These are phyloP conservation scores for Chinchilla lanigera DNA, from an alignment of 2,113 vertebrate genomes.

Conservation along the genomic window DNA sequence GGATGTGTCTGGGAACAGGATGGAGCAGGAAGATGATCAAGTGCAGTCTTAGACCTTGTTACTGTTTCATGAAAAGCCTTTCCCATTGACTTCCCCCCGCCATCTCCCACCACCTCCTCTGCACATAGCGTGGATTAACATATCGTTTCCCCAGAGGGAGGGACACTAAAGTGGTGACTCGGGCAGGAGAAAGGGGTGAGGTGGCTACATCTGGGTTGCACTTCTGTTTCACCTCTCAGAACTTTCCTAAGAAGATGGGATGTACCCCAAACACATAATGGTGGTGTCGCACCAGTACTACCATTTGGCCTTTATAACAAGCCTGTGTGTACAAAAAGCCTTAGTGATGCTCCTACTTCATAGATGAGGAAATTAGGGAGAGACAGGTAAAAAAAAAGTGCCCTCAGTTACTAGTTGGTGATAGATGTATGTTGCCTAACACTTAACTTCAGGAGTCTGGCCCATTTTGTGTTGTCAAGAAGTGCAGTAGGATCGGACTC, in stretches of 20 bases:
- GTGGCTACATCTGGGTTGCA: neutral
- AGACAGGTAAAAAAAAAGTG: neutral
- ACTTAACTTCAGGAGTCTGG: too few species aligned
- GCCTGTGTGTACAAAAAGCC: neutral
- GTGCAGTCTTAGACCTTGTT: too few species aligned
- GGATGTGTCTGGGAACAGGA: neutral
- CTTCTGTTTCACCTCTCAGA: neutral
- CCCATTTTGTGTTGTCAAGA: too few species aligned
- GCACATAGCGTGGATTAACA: neutral
- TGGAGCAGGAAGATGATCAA: too few species aligned
- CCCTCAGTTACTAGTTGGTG: neutral
- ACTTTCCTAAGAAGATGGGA: neutral
- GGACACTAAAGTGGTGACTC: neutral
- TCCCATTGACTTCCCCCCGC: neutral
- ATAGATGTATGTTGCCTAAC: neutral
- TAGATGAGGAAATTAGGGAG: neutral
- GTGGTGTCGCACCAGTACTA: neutral
- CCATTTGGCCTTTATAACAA: neutral
- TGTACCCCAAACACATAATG: neutral
- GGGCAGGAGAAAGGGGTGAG: neutral
- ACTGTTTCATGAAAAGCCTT: neutral
- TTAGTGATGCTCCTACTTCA: neutral
- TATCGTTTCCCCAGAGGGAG: neutral
- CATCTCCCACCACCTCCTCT: neutral
- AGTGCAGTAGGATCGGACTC: neutral